A percentile compares a stretch with the other conserved stretches of the same genome.
These are phyloP conservation scores for Galemys pyrenaicus DNA, from an alignment of 2,113 vertebrate species.

Conservation along the genomic window DNA sequence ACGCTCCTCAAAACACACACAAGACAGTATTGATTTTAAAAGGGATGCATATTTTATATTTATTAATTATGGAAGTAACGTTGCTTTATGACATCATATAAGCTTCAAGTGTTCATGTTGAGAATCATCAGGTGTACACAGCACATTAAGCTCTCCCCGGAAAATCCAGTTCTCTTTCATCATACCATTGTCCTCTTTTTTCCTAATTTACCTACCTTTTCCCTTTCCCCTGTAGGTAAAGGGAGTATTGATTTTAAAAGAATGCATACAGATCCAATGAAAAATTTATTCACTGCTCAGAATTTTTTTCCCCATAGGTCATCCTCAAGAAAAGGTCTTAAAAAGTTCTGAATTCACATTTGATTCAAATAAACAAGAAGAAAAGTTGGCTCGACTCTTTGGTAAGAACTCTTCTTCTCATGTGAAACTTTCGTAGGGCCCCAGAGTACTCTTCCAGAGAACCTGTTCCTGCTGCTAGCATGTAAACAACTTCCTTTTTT, in stretches of 20 bases:
- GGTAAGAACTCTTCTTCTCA: conserved; percentile 29
- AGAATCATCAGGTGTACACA: no score
- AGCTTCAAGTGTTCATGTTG: no score
- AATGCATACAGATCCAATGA: neutral
- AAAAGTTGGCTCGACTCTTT: conserved; percentile 53
- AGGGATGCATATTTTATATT: no score
- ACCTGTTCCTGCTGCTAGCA: neutral
- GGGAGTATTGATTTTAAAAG: neutral
- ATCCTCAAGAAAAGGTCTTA: neutral
- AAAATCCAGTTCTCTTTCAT: no score
- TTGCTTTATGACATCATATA: no score
- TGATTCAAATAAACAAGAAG: neutral
- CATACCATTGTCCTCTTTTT: no score
- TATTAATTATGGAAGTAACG: no score
- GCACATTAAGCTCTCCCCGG: no score
- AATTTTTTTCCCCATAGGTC: conserved; percentile 34
- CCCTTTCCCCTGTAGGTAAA: no score
- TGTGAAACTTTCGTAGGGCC: neutral
- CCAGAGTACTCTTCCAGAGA: neutral
- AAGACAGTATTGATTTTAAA: no score
- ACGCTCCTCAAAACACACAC: neutral
- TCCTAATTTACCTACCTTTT: no score
- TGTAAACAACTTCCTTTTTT: neutral
- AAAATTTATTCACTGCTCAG: neutral
- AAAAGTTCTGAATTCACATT: neutral